These are phyloP conservation scores for Rhagium mordax DNA, from an alignment of 2,888 invertebrate species.

Conservation along the genomic window DNA sequence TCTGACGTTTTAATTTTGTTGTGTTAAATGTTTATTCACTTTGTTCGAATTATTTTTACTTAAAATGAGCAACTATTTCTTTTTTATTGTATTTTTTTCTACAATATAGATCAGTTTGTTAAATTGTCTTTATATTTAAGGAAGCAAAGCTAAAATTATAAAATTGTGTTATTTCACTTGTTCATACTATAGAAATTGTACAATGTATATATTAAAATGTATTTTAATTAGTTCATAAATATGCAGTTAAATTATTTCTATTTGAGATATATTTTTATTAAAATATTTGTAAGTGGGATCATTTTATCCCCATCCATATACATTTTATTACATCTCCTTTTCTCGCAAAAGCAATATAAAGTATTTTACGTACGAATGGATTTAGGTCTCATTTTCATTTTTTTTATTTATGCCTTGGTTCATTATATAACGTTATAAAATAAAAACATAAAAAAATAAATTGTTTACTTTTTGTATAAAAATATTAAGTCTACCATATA, in stretches of 20 bases:
- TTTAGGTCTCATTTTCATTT: slow-evolving; percentile 29
- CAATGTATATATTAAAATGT: slow-evolving; percentile 54
- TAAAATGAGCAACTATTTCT: slow-evolving; percentile 39
- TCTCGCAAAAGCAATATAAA: slow-evolving; percentile 41
- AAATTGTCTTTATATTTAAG: slow-evolving; percentile 29
- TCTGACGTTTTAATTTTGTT: slow-evolving; percentile 39
- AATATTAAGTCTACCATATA: background rate
- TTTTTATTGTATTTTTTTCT: slow-evolving; percentile 47
- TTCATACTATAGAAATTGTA: slow-evolving; percentile 54
- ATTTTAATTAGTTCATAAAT: slow-evolving; percentile 48
- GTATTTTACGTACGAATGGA: slow-evolving; percentile 38
- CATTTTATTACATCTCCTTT: slow-evolving; percentile 40
- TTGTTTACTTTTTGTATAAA: background rate
- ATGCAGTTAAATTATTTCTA: slow-evolving; percentile 53
- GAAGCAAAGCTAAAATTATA: background rate
- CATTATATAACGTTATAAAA: slow-evolving; percentile 55
- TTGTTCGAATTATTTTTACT: slow-evolving; percentile 40
- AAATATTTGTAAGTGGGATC: slow-evolving; percentile 47
- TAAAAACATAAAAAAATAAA: slow-evolving; percentile 37
- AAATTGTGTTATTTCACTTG: slow-evolving; percentile 47
- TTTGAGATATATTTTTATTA: slow-evolving; percentile 51
- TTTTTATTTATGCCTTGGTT: slow-evolving; percentile 50
- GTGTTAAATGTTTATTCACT: slow-evolving; percentile 26
- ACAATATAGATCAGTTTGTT: slow-evolving; percentile 48
- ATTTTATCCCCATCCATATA: slow-evolving; percentile 32